Percentiles rank a stretch among this genome's conserved stretches.
Evolutionary conservation across 2,888 invertebrate genomes (phyloP).

Genomic region (Parnassius orleans): DNA sequence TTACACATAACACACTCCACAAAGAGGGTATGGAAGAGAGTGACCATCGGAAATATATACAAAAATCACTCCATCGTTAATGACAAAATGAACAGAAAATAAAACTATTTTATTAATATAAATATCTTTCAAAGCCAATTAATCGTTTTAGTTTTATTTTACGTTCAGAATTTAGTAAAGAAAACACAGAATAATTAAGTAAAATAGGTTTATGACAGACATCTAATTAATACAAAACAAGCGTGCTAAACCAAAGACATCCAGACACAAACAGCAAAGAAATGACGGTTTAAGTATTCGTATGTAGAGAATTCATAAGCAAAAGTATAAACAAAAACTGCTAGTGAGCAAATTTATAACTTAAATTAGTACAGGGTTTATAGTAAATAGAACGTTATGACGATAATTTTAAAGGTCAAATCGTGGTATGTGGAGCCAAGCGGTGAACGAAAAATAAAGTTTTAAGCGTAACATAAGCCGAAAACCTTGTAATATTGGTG

Average conservation of each 20-base stretch:
- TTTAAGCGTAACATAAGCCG: constrained; percentile 1
- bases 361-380: constrained; percentile 6
- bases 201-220: constrained; percentile 29
- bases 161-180: background rate
- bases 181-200: background rate
- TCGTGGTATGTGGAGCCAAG: constrained; percentile 13
- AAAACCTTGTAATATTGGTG: background rate
- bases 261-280: background rate
- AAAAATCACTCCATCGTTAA: background rate
- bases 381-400: background rate
- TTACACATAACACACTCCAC: constrained; percentile 72
- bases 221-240: constrained; percentile 20
- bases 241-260: constrained; percentile 1
- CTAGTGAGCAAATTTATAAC: background rate
- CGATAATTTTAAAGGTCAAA: background rate
- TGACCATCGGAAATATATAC: constrained; percentile 28
- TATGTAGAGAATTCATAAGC: background rate
- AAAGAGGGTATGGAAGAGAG: constrained; percentile 31
- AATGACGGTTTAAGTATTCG: too few species aligned
- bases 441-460: constrained; percentile 12
- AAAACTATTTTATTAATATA: background rate
- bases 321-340: background rate
- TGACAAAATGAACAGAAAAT: constrained; percentile 1
- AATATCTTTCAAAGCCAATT: background rate
- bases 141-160: background rate